Evolutionary conservation across 1,140 invertebrate species (phyloP), one percentile per base, ranked within the genome.

Genomic region (Pollicipes pollicipes): DNA sequence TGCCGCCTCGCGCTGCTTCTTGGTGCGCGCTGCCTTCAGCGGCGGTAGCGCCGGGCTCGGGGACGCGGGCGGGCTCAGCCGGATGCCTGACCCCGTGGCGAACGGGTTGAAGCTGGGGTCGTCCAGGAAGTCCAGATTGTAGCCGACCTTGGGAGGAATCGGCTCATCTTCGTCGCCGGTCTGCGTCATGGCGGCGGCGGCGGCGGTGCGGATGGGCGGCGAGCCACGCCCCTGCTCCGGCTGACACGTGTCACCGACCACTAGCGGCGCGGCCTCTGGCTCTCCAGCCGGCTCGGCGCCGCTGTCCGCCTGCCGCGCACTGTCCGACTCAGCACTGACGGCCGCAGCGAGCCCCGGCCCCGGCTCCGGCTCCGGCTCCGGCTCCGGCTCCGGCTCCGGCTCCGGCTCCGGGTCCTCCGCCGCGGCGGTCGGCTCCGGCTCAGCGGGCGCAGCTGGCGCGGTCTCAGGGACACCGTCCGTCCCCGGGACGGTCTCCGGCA

Each of bases 101-200:
- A 73, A 73, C 17, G 73, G 73, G 69, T 73, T 71, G 35, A 73
- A 73, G 68, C 70, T 74, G 29, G 70, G 72, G 58, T 74, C 73
- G 31, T 74, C 73, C 29, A 74, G 66, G 31, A 74, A 74, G 32
- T 74, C 73, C 32, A 74, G 71, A 35, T 74, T 73, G 63, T 74
- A 74, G 30, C 73, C 73, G 66, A 71, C 73, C n/a, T 72, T 71
- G 32, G 72, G 70, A 21, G 73, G 72, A 30, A 74, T 71, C 27
- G 73, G 73, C 10, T 72, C 58, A 6, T 73, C 73, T 30, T 71
- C 70, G n/a, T 68, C 68, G 24, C 45, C 45, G 6, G 45, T 21
- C 45, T 58, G 45, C 13, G 45, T 58, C 45, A 58, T 58, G 45
- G 6, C 17, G 45, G 13, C 17, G 45, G 6, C 45, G 35, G 6